These are phyloP conservation scores for Nesometra sesokonis DNA, from an alignment of 35 echinoderm and acorn worm species.

Conservation along the genomic window DNA sequence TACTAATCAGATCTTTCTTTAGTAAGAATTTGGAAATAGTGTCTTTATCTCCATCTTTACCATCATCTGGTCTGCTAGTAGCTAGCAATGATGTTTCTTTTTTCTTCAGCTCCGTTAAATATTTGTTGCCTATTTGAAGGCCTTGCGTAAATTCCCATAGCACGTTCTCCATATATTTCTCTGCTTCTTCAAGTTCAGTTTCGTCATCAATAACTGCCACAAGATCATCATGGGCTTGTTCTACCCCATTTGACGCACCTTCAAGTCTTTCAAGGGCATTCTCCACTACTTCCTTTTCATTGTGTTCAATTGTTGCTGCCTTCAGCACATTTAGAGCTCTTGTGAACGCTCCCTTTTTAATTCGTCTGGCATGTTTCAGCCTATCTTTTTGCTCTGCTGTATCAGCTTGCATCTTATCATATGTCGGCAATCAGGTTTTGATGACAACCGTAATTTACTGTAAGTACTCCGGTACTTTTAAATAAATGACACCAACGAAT, in stretches of 20 bases:
- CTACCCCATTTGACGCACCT: not conserved
- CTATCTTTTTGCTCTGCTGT: constrained; percentile 1
- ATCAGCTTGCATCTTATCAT: too few relatives aligned
- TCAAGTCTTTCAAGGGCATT: constrained; percentile 26
- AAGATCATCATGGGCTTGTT: not conserved
- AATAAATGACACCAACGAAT: too few relatives aligned
- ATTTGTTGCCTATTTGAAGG: constrained; percentile 19
- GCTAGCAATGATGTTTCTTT: not conserved
- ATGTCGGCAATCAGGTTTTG: too few relatives aligned
- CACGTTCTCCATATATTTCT: constrained; percentile 18
- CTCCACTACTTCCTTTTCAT: constrained; percentile 25
- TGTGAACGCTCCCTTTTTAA: constrained; percentile 9
- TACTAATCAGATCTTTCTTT: constrained; percentile 28
- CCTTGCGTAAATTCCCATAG: constrained; percentile 13
- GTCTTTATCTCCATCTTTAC: constrained; percentile 1
- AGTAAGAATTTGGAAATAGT: not conserved
- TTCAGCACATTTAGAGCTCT: constrained; percentile 14
- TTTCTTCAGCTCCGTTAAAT: not conserved
- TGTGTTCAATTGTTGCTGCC: too few relatives aligned
- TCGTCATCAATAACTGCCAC: constrained; percentile 15
- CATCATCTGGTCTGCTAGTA: not conserved
- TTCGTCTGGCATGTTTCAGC: constrained; percentile 2
- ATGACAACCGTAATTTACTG: too few relatives aligned
- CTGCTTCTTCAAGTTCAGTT: constrained; percentile 14
- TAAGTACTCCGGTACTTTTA: too few relatives aligned